Evolutionary conservation across 2,797 vertebrate species (phyloP).

Genomic region (Coranthus polyacanthus): DNA sequence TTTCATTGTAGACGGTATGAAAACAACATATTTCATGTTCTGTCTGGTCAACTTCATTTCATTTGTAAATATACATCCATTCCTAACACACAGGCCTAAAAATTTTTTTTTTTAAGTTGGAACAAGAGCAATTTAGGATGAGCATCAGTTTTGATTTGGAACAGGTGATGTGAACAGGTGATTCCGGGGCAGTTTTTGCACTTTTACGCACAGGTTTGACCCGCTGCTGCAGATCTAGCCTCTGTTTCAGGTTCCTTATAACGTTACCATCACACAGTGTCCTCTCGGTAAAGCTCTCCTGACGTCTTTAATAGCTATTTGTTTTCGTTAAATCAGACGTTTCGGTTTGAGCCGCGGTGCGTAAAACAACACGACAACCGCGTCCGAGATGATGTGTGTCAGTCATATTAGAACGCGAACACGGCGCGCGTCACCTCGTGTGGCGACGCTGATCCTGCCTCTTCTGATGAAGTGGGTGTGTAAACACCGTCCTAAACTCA

Average conservation of each 20-base stretch:
- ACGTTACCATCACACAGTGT: neutral
- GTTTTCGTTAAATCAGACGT: neutral
- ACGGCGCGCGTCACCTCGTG: neutral
- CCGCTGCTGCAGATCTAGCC: accelerated
- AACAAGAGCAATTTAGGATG: neutral
- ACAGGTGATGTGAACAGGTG: too few species aligned
- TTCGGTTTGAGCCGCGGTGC: neutral
- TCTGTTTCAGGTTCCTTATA: accelerated
- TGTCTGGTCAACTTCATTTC: too few species aligned
- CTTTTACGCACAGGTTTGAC: conserved; percentile 5
- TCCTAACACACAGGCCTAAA: too few species aligned
- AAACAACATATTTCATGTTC: too few species aligned
- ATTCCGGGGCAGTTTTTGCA: neutral
- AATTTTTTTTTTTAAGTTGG: too few species aligned
- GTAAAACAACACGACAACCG: neutral
- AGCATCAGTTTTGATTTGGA: too few species aligned
- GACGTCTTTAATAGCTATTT: accelerated
- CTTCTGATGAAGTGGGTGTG: conserved; percentile 21
- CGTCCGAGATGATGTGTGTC: neutral
- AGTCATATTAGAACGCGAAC: too few species aligned
- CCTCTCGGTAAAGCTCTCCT: neutral
- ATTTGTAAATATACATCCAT: too few species aligned
- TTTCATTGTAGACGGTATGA: too few species aligned
- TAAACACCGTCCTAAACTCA: neutral
- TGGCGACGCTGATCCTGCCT: neutral